phyloP scores from a whole-genome alignment of 2,113 vertebrate genomes.

The Tachycineta bicolor region DNA sequence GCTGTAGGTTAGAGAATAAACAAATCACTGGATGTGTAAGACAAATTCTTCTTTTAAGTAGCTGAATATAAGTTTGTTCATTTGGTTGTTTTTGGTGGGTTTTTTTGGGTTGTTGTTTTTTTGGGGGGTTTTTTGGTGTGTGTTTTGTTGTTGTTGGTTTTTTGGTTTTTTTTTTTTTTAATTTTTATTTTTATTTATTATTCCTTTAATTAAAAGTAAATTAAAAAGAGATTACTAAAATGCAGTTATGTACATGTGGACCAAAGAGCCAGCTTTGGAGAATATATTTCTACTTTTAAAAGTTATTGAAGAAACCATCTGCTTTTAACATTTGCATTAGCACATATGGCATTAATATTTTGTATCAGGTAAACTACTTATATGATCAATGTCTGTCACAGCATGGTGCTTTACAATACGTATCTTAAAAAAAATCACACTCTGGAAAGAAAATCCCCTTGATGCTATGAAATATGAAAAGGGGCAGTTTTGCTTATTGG shows the following conservation, averaged over 20 bases:
- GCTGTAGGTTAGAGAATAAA: neutral
- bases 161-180: too few relatives aligned
- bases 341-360: neutral
- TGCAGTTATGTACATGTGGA: neutral
- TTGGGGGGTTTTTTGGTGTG: too few relatives aligned
- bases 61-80: neutral
- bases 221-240: neutral
- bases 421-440: neutral
- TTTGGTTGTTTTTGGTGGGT: neutral
- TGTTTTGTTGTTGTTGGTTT: too few relatives aligned
- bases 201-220: neutral
- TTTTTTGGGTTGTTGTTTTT: too few relatives aligned
- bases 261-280: neutral
- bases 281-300: neutral
- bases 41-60: neutral
- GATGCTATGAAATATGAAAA: constrained; percentile 12
- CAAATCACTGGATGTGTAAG: neutral
- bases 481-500: neutral
- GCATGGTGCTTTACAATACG: neutral
- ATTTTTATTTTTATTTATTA: neutral
- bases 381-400: neutral
- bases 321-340: neutral
- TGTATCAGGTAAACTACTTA: neutral
- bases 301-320: neutral
- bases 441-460: constrained; percentile 17